phyloP scores from a whole-genome alignment of 2,113 vertebrate genomes.

The Acrocephalus arundinaceus region DNA sequence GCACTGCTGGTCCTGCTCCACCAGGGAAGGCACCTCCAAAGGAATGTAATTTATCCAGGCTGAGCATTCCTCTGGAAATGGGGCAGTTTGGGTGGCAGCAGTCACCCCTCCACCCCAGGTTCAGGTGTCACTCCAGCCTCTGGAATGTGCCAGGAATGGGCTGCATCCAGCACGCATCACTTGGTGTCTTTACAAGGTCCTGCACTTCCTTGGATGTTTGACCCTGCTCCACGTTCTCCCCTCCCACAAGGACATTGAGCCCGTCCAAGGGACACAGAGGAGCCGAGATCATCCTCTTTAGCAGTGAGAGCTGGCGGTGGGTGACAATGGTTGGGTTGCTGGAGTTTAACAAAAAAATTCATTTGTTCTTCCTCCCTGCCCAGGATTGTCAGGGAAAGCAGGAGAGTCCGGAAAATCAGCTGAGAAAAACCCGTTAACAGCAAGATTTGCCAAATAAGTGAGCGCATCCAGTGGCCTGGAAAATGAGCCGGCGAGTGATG shows the following conservation, averaged over 20 bases:
- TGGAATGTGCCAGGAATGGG: neutral
- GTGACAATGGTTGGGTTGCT: neutral
- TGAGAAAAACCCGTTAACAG: conserved; percentile 10
- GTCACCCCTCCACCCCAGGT: no score
- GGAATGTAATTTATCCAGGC: neutral
- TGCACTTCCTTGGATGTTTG: neutral
- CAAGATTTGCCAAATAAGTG: conserved; percentile 61
- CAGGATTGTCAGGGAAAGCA: neutral
- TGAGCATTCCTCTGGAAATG: neutral
- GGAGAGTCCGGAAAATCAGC: conserved; percentile 25
- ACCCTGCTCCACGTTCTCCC: neutral
- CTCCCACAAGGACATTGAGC: rapidly evolving
- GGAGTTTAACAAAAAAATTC: neutral
- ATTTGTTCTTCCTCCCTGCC: neutral
- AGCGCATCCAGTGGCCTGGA: conserved; percentile 61
- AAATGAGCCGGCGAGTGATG: conserved; percentile 63
- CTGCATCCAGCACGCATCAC: neutral
- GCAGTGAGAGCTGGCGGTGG: neutral
- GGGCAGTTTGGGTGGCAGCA: neutral
- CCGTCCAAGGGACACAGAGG: neutral
- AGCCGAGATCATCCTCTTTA: neutral
- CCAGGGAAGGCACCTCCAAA: neutral
- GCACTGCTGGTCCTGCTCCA: neutral
- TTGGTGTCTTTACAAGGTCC: neutral
- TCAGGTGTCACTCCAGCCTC: neutral